A percentile compares a stretch with the other conserved stretches of the same genome.
Evolutionary conservation across 2,797 vertebrate species (phyloP).

Genomic region (Acropternis orthonyx): DNA sequence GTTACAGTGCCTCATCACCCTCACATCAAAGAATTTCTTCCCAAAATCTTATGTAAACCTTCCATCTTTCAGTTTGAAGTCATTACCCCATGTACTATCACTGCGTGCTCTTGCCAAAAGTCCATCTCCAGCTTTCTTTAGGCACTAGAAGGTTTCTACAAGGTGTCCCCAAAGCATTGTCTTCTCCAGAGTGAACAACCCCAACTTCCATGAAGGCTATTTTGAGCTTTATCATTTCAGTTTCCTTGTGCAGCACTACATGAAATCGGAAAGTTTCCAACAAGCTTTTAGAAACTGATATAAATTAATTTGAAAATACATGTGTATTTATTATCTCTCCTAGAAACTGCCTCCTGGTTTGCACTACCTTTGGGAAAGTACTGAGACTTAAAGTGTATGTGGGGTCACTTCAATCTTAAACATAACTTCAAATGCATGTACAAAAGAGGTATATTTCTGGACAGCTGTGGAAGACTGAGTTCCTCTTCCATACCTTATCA

Average conservation of each 20-base stretch:
- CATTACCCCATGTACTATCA: not conserved
- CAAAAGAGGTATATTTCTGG: not conserved
- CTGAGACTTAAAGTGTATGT: accelerated
- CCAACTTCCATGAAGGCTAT: not conserved
- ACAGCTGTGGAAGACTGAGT: not conserved
- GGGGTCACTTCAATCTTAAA: not conserved
- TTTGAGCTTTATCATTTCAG: not conserved
- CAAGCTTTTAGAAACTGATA: not conserved
- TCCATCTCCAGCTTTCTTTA: not conserved
- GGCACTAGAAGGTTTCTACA: not conserved
- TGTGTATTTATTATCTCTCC: not conserved
- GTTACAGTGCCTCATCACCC: not conserved
- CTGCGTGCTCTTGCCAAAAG: not conserved
- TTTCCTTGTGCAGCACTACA: not conserved
- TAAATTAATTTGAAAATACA: not conserved
- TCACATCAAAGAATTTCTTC: not conserved
- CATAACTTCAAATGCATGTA: not conserved
- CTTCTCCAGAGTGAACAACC: not conserved
- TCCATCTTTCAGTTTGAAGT: not conserved
- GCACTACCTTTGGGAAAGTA: not conserved
- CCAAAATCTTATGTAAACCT: not conserved
- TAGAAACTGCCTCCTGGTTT: not conserved
- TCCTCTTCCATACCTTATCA: not conserved
- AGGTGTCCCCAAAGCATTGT: not conserved
- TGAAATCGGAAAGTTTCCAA: not conserved